Evolutionary conservation across 2,888 invertebrate species (phyloP).

Genomic region (Caenorhabditis sp.): DNA sequence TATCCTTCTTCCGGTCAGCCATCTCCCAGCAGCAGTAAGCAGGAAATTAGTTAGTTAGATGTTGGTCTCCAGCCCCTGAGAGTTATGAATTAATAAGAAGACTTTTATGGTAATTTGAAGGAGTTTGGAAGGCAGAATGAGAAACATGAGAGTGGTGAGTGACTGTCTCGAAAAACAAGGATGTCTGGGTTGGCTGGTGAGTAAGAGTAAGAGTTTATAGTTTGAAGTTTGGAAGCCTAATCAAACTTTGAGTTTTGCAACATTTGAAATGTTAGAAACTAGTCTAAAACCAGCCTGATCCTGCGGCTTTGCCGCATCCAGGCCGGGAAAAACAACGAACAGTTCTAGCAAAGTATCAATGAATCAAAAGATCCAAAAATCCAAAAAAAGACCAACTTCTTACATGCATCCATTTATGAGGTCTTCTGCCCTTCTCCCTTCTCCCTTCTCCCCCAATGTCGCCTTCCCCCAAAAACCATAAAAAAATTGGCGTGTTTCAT

Average conservation of each 20-base stretch:
- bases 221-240: conserved; percentile 11
- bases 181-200: too few species aligned
- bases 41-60: conserved; percentile 29
- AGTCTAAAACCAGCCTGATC: too few species aligned
- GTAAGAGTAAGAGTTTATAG: too few species aligned
- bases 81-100: conserved; percentile 5
- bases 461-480: too few species aligned
- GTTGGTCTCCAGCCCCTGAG: conserved; percentile 18
- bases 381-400: neutral
- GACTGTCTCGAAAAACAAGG: conserved; percentile 26
- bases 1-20: conserved; percentile 24
- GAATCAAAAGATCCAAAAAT: conserved; percentile 5
- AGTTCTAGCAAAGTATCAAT: neutral
- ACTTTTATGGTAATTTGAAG: conserved; percentile 23
- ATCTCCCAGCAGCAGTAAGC: too few species aligned
- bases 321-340: neutral
- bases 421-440: conserved; percentile 24
- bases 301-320: too few species aligned
- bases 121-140: conserved; percentile 5
- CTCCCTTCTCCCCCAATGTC: too few species aligned
- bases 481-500: conserved; percentile 57
- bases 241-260: too few species aligned
- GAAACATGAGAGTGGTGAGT: too few species aligned
- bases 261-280: neutral
- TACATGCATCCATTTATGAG: conserved; percentile 40